A percentile compares a stretch with the other conserved stretches of the same genome.
Evolutionary conservation across 2,888 invertebrate genomes (phyloP).

Genomic region (Rhagonycha lutea): DNA sequence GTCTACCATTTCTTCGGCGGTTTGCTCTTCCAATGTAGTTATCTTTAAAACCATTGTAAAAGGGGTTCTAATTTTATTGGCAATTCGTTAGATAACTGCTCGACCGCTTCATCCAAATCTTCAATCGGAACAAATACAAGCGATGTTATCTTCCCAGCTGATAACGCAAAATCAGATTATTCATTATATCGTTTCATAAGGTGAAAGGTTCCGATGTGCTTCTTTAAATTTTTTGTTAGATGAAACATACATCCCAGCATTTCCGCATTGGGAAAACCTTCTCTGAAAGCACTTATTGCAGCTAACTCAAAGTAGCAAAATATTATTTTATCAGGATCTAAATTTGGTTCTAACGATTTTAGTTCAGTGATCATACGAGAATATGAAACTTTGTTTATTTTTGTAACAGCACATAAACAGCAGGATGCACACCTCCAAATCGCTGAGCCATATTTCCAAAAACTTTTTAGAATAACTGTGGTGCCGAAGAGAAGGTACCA

Average conservation of each 20-base stretch:
- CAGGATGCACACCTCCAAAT: too few relatives aligned
- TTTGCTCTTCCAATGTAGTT: too few relatives aligned
- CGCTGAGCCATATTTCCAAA: too few relatives aligned
- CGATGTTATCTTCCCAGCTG: neutral
- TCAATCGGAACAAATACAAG: neutral
- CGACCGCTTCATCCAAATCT: neutral
- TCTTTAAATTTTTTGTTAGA: neutral
- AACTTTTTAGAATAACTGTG: too few relatives aligned
- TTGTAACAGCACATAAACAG: too few relatives aligned
- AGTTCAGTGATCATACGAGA: too few relatives aligned
- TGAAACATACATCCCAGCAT: neutral
- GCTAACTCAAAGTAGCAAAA: constrained; percentile 6
- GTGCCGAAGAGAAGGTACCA: too few relatives aligned
- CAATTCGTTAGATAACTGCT: neutral
- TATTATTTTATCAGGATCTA: constrained; percentile 4
- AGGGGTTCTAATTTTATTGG: neutral
- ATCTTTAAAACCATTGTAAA: too few relatives aligned
- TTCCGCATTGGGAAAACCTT: neutral
- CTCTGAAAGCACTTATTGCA: neutral
- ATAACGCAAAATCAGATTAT: neutral
- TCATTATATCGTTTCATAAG: neutral
- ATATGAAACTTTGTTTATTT: too few relatives aligned
- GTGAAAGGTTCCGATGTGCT: neutral
- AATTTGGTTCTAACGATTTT: neutral
- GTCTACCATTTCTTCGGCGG: too few relatives aligned